Conservation (phyloP, 2,797 vertebrate genomes). For the Oreonectes daqikongensis region DNA sequence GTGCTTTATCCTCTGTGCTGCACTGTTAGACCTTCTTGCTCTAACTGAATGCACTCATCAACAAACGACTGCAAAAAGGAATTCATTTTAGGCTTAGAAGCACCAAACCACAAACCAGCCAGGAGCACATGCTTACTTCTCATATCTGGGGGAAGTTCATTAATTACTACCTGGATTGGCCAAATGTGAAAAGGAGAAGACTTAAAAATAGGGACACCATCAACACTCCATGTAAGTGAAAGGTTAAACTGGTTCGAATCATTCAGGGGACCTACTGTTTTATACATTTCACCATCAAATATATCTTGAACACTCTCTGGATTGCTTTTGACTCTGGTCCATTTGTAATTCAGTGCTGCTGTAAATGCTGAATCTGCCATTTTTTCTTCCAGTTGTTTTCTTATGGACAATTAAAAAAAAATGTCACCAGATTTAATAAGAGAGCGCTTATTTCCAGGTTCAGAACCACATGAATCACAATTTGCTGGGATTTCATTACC, state of each 20-base stretch:
- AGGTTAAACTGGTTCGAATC: neutral
- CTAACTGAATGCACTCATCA: constrained; percentile 18
- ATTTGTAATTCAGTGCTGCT: constrained; percentile 19
- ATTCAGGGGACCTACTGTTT: constrained; percentile 12
- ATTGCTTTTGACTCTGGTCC: constrained; percentile 12
- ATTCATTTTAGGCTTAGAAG: constrained; percentile 9
- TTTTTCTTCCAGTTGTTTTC: constrained; percentile 27
- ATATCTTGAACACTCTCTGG: constrained; percentile 17
- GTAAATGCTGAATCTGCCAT: constrained; percentile 18
- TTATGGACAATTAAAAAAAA: constrained; percentile 28
- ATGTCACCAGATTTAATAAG: constrained; percentile 11
- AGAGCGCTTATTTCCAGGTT: neutral
- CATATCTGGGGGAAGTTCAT: constrained; percentile 22
- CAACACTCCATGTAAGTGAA: constrained; percentile 21
- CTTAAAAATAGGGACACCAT: constrained; percentile 31
- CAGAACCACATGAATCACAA: constrained; percentile 5
- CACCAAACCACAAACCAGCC: constrained; percentile 12
- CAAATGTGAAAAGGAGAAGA: constrained; percentile 32
- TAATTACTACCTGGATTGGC: constrained; percentile 26
- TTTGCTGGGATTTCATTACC: constrained; percentile 1
- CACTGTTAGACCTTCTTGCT: constrained; percentile 4
- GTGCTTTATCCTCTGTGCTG: constrained; percentile 3
- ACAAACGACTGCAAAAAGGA: constrained; percentile 7
- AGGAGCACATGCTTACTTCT: constrained; percentile 17
- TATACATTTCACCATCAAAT: constrained; percentile 20